phyloP scores from a whole-genome alignment of 92 coral and sea anemone species.

The Phymanthus crucifer region DNA sequence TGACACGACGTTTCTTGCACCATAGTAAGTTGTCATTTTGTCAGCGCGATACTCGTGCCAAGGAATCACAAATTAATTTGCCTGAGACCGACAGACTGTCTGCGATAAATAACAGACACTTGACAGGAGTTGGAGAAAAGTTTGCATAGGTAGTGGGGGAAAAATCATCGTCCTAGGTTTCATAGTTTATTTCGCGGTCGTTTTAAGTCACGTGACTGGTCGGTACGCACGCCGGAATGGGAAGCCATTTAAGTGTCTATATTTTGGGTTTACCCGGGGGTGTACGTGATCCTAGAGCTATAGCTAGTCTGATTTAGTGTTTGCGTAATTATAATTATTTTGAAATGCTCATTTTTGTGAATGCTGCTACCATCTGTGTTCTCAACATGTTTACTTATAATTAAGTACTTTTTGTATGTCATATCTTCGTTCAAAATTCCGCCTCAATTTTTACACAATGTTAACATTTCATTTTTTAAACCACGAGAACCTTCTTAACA shows the following conservation, averaged over 20 bases:
- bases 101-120: not conserved
- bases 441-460: not conserved
- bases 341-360: not conserved
- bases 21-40: not conserved
- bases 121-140: not conserved
- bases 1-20: not conserved
- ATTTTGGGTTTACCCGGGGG: not conserved
- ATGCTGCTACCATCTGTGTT: not conserved
- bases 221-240: not conserved
- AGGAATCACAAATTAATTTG: not conserved
- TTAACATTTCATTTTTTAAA: not conserved
- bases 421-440: too few relatives aligned
- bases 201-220: not conserved
- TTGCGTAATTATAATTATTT: not conserved
- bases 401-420: too few relatives aligned
- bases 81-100: not conserved
- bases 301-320: not conserved
- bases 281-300: not conserved
- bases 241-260: not conserved
- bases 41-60: not conserved
- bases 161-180: not conserved
- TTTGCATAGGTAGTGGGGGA: not conserved
- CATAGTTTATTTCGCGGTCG: not conserved
- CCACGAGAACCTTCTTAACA: not conserved
- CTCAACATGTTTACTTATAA: too few relatives aligned